Conservation (phyloP, 2,888 invertebrate species). For the Drosophila nigritarsus region DNA sequence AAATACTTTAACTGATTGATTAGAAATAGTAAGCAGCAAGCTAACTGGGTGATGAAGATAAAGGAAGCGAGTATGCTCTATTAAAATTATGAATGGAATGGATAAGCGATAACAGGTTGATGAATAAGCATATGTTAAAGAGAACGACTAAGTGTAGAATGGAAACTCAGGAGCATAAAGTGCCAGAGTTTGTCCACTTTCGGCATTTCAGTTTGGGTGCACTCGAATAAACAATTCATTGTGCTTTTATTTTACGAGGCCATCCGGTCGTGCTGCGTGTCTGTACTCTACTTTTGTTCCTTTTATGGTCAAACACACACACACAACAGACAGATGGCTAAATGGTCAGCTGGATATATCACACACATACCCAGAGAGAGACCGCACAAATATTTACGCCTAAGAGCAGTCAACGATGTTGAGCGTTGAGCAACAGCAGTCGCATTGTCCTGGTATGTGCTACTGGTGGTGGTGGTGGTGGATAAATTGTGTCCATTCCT, state of each 20-base stretch:
- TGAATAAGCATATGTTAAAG: background rate
- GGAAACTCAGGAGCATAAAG: background rate
- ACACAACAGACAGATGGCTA: conserved; percentile 11
- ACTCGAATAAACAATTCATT: conserved; percentile 57
- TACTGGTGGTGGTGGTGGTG: background rate
- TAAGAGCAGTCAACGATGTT: conserved; percentile 62
- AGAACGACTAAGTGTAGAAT: background rate
- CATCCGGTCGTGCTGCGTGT: conserved; percentile 25
- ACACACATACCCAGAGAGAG: conserved; percentile 9
- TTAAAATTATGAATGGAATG: background rate
- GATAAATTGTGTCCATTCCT: conserved; percentile 11
- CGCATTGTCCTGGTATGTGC: conserved; percentile 2
- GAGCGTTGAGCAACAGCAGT: conserved; percentile 9
- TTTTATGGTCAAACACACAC: conserved; percentile 50
- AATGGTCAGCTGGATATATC: conserved; percentile 14
- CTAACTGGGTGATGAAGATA: background rate
- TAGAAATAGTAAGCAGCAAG: background rate
- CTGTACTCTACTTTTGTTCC: conserved; percentile 21
- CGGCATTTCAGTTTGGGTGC: conserved; percentile 42
- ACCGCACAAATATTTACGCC: conserved; percentile 70
- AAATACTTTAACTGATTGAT: background rate
- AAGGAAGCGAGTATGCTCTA: too few species aligned
- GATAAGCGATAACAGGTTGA: conserved; percentile 6
- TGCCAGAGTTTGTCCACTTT: conserved; percentile 13
- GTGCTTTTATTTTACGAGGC: conserved; percentile 56